Base-by-base conservation (phyloP, 2,113 vertebrate genomes). In the Boleophthalmus pectinirostris region DNA sequence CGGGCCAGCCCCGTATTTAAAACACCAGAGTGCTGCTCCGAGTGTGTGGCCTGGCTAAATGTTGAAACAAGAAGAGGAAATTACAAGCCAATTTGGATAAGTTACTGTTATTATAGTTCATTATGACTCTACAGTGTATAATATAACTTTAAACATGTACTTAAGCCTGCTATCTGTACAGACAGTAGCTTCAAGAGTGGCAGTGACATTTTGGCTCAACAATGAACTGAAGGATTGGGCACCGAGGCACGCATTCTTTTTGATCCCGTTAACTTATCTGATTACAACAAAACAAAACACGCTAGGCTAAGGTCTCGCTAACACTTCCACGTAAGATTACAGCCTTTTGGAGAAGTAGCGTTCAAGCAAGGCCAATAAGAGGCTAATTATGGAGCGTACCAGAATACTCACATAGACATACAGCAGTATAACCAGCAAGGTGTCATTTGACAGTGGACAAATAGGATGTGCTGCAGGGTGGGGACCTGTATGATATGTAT, bases 391-490 rank as follows among this genome's bases (percentile, higher is more conserved):
- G 61, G 61, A 64, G 18, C 12, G 35, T 33, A 64, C 29, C 33
- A 12, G 23, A 24, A 46, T 60, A 20, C 23, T 61, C 66, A 53
- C 63, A 72, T 4, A 77, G 43, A 70, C 73, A 81, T 72, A 80
- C 45, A 13, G 61, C 77, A 56, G 66, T 21, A 64, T 82, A 56
- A 78, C 66, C 16, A 61, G 63, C 15, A 47, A 15, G 53, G 38
- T 16, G 9, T 75, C 54, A 29, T 70, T 10, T 46, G 47, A 21
- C 35, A n/a, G 8, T 16, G 43, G 35, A 66, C 38, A 46, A 24
- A 3, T 16, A 61, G 70, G 51, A 85, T 66, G 58, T 71, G 54
- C 76, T 68, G 64, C 74, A 82, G 70, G 70, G 74, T 51, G 76
- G 78, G 73, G 69, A 46, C 68, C 14, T 23, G 73, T 29, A 68